These are phyloP conservation scores for Pterocles gutturalis DNA, from an alignment of 2,113 vertebrate species.

Conservation along the genomic window DNA sequence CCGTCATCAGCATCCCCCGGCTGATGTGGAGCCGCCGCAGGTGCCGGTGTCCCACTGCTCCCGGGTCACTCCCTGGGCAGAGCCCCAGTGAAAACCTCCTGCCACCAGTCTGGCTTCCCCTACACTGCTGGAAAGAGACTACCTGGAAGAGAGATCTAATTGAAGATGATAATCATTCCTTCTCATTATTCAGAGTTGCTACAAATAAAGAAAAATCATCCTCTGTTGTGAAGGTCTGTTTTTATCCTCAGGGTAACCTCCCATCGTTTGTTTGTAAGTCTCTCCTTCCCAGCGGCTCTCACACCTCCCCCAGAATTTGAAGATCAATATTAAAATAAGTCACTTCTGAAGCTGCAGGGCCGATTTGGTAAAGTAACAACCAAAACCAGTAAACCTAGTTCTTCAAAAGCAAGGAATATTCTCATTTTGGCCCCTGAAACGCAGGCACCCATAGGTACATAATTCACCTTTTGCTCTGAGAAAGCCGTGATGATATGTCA, in stretches of 20 bases:
- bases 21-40: not conserved
- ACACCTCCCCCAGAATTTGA: not conserved
- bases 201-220: not conserved
- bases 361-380: not conserved
- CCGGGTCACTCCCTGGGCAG: accelerated
- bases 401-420: not conserved
- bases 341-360: not conserved
- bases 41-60: accelerated
- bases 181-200: not conserved
- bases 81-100: not conserved
- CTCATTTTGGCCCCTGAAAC: not conserved
- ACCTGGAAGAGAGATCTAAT: not conserved
- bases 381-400: not conserved
- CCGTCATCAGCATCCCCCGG: too few relatives aligned
- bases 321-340: not conserved
- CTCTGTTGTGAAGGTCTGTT: not conserved
- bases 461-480: not conserved
- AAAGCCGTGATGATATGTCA: not conserved
- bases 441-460: accelerated
- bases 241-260: not conserved
- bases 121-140: not conserved
- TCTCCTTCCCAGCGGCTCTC: not conserved
- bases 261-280: accelerated
- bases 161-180: not conserved
- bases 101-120: not conserved